Conservation (phyloP, 2,797 vertebrate genomes). For the Lithobates sylvaticus region DNA sequence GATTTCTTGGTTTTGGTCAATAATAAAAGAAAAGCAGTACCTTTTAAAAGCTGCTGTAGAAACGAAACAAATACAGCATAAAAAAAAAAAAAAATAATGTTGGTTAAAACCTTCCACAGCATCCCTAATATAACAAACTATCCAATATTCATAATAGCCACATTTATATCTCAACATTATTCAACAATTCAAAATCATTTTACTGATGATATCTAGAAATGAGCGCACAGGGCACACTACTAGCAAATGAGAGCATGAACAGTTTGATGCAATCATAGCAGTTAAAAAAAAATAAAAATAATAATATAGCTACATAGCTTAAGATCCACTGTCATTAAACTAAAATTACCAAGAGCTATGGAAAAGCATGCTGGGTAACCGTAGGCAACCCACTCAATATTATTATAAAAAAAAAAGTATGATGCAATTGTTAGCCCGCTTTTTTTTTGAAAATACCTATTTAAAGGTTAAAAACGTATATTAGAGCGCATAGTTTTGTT, state of each 20-base stretch:
- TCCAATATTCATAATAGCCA: background rate
- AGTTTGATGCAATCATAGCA: background rate
- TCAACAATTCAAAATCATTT: background rate
- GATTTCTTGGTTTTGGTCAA: slow-evolving; percentile 21
- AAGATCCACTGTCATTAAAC: background rate
- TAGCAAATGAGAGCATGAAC: background rate
- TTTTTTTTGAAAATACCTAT: background rate
- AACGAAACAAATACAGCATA: slow-evolving; percentile 1
- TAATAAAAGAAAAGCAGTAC: slow-evolving; percentile 17
- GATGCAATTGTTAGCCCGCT: too few species aligned
- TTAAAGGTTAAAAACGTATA: background rate
- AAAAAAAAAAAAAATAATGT: too few species aligned
- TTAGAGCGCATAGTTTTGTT: background rate
- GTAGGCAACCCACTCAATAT: background rate
- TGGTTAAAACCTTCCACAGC: background rate
- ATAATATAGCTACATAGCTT: background rate
- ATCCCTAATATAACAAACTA: background rate
- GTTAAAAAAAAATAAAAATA: background rate
- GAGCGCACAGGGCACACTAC: background rate
- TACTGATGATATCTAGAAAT: background rate
- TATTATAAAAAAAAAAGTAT: too few species aligned
- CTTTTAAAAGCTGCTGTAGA: background rate
- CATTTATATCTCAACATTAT: background rate
- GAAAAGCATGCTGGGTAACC: background rate
- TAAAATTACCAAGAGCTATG: background rate